Evolutionary conservation across 2,888 invertebrate genomes (phyloP).

Genomic region (Amorpha juglandis): DNA sequence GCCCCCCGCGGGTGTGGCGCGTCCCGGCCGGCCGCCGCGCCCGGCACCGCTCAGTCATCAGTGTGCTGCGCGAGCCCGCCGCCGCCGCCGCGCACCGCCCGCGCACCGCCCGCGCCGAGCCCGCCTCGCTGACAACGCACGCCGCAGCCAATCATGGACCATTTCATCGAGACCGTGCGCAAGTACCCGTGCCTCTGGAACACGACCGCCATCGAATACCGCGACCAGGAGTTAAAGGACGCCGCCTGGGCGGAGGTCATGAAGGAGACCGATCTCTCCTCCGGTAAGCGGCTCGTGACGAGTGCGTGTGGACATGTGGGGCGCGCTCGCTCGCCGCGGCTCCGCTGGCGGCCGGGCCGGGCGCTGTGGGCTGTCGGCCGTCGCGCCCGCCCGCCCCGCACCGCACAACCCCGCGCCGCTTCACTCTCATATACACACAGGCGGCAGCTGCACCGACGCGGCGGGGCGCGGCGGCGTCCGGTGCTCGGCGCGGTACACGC

Average conservation of each 20-base stretch:
- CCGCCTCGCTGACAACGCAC: conserved; percentile 39
- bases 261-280: conserved; percentile 75
- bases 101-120: conserved; percentile 39
- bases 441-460: conserved; percentile 12
- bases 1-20: conserved; percentile 37
- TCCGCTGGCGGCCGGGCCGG: conserved; percentile 4
- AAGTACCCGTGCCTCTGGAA: conserved; percentile 80
- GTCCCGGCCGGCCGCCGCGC: conserved; percentile 35
- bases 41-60: conserved; percentile 35
- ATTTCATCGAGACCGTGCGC: conserved; percentile 75
- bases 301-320: conserved; percentile 57
- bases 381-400: conserved; percentile 28
- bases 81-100: conserved; percentile 39
- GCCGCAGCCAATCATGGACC: conserved; percentile 63
- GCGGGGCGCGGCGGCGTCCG: no score
- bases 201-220: conserved; percentile 77
- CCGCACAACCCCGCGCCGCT: conserved; percentile 15
- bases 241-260: conserved; percentile 78
- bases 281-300: conserved; percentile 78
- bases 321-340: conserved; percentile 63
- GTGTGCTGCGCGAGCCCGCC: conserved; percentile 45
- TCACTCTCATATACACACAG: background rate
- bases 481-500: no score
- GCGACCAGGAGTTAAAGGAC: conserved; percentile 81
- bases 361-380: conserved; percentile 47